These are phyloP conservation scores for Mongoloraphidia duomilia DNA, from an alignment of 2,888 invertebrate genomes.

Conservation along the genomic window DNA sequence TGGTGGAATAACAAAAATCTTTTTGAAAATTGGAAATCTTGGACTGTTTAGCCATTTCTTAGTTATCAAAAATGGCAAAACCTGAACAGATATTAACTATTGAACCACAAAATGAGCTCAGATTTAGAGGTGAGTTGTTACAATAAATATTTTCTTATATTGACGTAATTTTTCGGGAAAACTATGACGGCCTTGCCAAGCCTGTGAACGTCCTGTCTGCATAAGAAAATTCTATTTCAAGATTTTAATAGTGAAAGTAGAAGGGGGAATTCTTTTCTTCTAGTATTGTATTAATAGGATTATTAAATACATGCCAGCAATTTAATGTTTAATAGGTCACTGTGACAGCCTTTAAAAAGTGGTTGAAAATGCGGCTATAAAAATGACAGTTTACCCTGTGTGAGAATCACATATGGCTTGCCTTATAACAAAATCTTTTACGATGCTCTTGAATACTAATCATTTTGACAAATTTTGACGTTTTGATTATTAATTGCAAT, in stretches of 20 bases:
- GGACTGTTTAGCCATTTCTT: conserved; percentile 6
- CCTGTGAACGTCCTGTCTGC: conserved; percentile 8
- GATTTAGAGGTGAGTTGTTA: conserved; percentile 68
- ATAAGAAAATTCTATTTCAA: conserved; percentile 19
- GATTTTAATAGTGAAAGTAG: conserved; percentile 12
- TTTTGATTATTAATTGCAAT: no score
- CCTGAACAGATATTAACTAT: conserved; percentile 71
- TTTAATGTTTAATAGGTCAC: neutral
- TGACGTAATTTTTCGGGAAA: conserved; percentile 19
- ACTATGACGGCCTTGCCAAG: conserved; percentile 13
- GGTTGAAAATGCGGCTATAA: neutral
- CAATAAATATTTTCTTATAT: conserved; percentile 29
- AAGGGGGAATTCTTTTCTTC: conserved; percentile 8
- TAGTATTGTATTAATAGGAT: neutral
- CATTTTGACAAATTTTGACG: no score
- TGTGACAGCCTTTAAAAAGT: neutral
- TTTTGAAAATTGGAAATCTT: conserved; percentile 5
- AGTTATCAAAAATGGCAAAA: conserved; percentile 39
- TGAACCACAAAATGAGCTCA: conserved; percentile 78
- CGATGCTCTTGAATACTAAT: no score
- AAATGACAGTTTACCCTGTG: neutral
- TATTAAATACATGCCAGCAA: no score
- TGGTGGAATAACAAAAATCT: neutral
- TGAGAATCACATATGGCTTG: neutral
- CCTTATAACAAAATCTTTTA: no score